Base-by-base conservation (phyloP, 2,888 invertebrate species). In the Bombyx huttoni region DNA sequence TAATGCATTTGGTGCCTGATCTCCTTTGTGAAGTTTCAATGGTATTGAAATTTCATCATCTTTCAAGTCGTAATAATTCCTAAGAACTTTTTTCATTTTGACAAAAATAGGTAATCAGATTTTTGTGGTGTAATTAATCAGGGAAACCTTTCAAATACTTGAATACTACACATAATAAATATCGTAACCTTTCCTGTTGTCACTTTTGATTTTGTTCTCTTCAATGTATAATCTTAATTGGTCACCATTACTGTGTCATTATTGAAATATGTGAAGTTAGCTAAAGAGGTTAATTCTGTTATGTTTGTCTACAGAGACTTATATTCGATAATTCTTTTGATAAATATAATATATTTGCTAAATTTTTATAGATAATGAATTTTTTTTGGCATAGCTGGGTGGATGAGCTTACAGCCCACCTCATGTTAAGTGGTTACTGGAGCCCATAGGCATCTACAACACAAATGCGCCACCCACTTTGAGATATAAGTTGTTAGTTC, bases 61-160 rank as follows among this genome's bases (percentile, higher is more conserved):
- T 49, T 54, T 56, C 9, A 52, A 53, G 46, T 52, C 53, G 34
- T 52, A 54, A 51, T 56, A 51, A 51, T 56, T 54, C 2, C 51
- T 56, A 34, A 56, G 45, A 49, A 35, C 9, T 8, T 35, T 35
- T 35, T 35, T 9, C 7, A 35, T 35, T 35, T 56, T 52, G 33
- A 24, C 33, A 40, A 54, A 53, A 7, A 49, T 49, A 56, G 53
- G 33, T 52, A 49, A 49, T 46, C 48, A 1, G 49, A 34, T 52
- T 49, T 52, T 50, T 34, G 35, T 2, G 49, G 49, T 13, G 51
- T 51, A 48, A 51, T 51, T 24, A 51, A 40, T 12, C 48, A 47
- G 6, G 48, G 48, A 34, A 52, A 13, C 8, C 49, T 52, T 34
- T 52, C 52, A 49, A 49, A 49, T 47, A 49, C 52, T 47, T 52